These are phyloP conservation scores for Paratrypauchen microcephalus DNA, from an alignment of 2,797 vertebrate species.

Conservation along the genomic window DNA sequence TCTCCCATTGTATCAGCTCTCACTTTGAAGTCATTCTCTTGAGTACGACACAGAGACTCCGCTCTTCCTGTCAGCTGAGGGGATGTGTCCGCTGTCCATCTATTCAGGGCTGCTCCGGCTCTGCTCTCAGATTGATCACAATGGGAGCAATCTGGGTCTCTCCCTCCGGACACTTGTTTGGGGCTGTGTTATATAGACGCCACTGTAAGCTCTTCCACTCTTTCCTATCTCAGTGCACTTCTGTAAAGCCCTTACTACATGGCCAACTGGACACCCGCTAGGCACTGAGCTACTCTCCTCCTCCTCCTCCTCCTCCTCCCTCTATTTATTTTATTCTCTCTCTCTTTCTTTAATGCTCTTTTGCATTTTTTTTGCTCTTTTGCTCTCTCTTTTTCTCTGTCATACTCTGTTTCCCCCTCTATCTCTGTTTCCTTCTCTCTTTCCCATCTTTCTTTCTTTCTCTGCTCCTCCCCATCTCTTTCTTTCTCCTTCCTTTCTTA, in stretches of 20 bases:
- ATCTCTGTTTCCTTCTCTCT: conserved; percentile 6
- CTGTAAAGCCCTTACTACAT: conserved; percentile 50
- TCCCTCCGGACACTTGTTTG: conserved; percentile 54
- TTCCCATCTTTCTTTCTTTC: conserved; percentile 22
- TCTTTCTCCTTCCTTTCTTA: too few relatives aligned
- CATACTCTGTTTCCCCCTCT: conserved; percentile 35
- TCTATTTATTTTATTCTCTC: conserved; percentile 18
- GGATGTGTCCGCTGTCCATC: conserved; percentile 51
- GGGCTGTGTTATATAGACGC: conserved; percentile 26
- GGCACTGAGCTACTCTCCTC: conserved; percentile 31
- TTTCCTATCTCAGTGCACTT: conserved; percentile 56
- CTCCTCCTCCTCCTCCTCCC: conserved; percentile 3
- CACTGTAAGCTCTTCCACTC: conserved; percentile 50
- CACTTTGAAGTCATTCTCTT: conserved; percentile 17
- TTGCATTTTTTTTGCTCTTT: neutral
- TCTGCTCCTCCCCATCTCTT: conserved; percentile 28
- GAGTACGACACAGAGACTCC: conserved; percentile 4
- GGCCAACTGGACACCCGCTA: conserved; percentile 27
- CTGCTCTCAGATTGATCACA: conserved; percentile 60
- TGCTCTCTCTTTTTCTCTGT: conserved; percentile 15
- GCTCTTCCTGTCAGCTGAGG: conserved; percentile 30
- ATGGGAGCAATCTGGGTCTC: conserved; percentile 47
- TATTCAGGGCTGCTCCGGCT: conserved; percentile 47
- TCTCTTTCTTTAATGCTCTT: conserved; percentile 36
- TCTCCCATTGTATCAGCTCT: conserved; percentile 27